Percentiles rank a stretch among this genome's conserved stretches.
Evolutionary conservation across 2,113 vertebrate species (phyloP).

Genomic region (Oncorhynchus clarkii): DNA sequence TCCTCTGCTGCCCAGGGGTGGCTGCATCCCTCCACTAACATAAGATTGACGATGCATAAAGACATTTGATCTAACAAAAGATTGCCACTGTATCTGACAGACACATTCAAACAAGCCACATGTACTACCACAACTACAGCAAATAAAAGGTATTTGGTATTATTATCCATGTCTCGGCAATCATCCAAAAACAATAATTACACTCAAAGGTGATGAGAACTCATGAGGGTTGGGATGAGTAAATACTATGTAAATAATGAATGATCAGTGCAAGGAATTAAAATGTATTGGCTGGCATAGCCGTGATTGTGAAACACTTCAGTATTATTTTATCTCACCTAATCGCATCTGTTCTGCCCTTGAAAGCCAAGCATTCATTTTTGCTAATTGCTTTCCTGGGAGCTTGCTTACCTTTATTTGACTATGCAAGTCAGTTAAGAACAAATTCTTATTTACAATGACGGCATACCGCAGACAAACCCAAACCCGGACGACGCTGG

Average conservation of each 20-base stretch:
- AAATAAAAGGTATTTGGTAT: not conserved
- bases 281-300: not conserved
- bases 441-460: too few relatives aligned
- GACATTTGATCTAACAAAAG: not conserved
- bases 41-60: not conserved
- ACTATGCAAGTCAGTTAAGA: too few relatives aligned
- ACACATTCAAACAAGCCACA: not conserved
- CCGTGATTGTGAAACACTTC: not conserved
- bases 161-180: not conserved
- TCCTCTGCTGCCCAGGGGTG: slow-evolving; percentile 12
- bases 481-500: too few relatives aligned
- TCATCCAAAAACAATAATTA: not conserved
- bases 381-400: not conserved
- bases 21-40: not conserved
- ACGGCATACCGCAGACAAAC: too few relatives aligned
- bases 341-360: slow-evolving; percentile 11
- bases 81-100: not conserved
- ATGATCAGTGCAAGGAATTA: not conserved
- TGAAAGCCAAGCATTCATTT: slow-evolving; percentile 5
- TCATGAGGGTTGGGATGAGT: not conserved
- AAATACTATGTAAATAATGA: not conserved
- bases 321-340: not conserved
- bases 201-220: not conserved
- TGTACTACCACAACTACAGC: not conserved
- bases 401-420: not conserved